Percentiles rank a stretch among this genome's conserved stretches.
Evolutionary conservation across 2,113 vertebrate species (phyloP).

Genomic region (Epinephelus moara): DNA sequence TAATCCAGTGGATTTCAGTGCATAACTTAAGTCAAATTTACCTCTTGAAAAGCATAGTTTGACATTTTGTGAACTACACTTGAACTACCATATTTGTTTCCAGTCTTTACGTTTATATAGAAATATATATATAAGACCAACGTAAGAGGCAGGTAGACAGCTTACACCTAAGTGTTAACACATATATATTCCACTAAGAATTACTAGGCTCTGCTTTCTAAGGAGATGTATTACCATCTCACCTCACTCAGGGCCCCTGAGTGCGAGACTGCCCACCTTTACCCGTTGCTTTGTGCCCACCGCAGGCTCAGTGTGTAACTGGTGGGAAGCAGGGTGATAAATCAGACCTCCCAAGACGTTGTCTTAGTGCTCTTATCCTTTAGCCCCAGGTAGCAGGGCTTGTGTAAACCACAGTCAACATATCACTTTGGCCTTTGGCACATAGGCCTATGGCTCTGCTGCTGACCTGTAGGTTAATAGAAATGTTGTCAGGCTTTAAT

Average conservation of each 20-base stretch:
- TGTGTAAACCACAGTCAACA: constrained; percentile 73
- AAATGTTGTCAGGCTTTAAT: constrained; percentile 73
- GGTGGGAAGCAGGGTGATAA: constrained; percentile 55
- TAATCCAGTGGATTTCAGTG: not conserved
- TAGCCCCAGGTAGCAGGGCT: constrained; percentile 56
- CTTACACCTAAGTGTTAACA: not conserved
- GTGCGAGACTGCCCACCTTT: constrained; percentile 36
- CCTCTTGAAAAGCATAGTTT: no score
- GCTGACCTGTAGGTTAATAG: constrained; percentile 78
- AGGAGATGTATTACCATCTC: constrained; percentile 16
- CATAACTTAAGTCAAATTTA: not conserved
- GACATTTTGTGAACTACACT: not conserved
- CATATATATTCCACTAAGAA: not conserved
- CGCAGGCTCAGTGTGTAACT: constrained; percentile 30
- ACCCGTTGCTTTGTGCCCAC: constrained; percentile 44
- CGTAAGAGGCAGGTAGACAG: not conserved
- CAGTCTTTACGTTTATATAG: no score
- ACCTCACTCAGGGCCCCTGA: not conserved
- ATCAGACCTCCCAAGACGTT: constrained; percentile 64
- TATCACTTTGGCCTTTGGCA: constrained; percentile 44
- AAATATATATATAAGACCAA: no score
- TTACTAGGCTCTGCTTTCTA: not conserved
- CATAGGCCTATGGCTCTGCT: constrained; percentile 58
- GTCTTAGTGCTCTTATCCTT: constrained; percentile 70
- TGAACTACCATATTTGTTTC: no score